Evolutionary conservation across 1,140 invertebrate genomes (phyloP), one percentile per base, ranked within the genome.

Genomic region (Nylanderia fulva): DNA sequence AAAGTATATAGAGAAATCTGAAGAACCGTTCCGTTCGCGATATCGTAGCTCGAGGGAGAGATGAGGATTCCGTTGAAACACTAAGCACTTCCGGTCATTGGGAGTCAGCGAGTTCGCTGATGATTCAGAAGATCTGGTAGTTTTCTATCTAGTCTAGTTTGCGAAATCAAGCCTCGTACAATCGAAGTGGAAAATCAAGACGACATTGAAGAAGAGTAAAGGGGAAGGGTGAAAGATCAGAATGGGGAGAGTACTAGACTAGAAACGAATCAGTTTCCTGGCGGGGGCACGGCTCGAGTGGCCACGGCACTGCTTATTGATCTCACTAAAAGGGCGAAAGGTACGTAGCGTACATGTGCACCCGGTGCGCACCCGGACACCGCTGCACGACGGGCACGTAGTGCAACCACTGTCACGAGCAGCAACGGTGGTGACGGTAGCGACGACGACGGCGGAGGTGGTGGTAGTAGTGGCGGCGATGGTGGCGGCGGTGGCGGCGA

Each of bases 241-340:
- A 61, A 84, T 24, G 33, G 33, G 63, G 48, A 74, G n/a, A 56
- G 63, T 42, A 52, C 61, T 60, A 85, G 42, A 79, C 52, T 66
- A 24, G 48, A 61, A 85, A 86, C 60, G 79, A 89, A 39, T 45
- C n/a, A n/a, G 42, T 85, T 89, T 86, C 63, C 18, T 48, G 74
- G 83, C 82, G 79, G 85, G 86, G 86, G 86, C 63, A 90, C 85
- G 83, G 74, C 76, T 91, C 72, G 90, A 91, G 91, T 88, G 87
- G 87, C 52, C 86, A 92, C 91, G 90, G 89, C 89, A 92, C 92
- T 93, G 92, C 91, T 93, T 93, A 93, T 93, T 92, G 92, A 93
- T 92, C 92, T 92, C 91, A 90, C 91, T 88, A 92, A 82, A n/a
- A 82, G 66, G 77, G 77, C 92, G 83, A 91, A 92, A 90, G 92